Percentiles rank a stretch among this genome's conserved stretches.
phyloP scores from a whole-genome alignment of 2,113 vertebrate species.

The Amazona vittata region DNA sequence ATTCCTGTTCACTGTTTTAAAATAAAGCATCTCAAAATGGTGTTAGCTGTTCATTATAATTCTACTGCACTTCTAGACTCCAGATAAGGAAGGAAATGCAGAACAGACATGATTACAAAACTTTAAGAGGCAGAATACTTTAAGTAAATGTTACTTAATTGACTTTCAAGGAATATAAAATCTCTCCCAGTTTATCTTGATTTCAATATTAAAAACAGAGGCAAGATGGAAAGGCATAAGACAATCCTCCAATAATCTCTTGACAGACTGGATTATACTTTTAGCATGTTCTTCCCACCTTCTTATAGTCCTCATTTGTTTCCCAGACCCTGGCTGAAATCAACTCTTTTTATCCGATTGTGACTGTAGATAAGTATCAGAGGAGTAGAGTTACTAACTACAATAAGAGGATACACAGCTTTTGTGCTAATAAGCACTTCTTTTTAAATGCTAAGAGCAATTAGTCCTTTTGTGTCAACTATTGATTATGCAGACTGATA shows the following conservation, averaged over 20 bases:
- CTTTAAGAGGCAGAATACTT: background rate
- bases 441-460: slow-evolving; percentile 63
- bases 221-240: background rate
- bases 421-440: slow-evolving; percentile 59
- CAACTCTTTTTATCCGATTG: slow-evolving; percentile 5
- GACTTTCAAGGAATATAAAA: background rate
- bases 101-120: background rate
- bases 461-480: slow-evolving; percentile 65
- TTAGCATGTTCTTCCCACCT: background rate
- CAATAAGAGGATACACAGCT: slow-evolving; percentile 55
- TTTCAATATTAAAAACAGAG: background rate
- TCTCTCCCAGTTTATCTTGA: background rate
- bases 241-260: background rate
- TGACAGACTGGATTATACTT: background rate
- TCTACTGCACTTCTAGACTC: background rate
- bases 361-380: slow-evolving; percentile 9
- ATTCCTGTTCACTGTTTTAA: slow-evolving; percentile 42
- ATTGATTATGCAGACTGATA: slow-evolving; percentile 62
- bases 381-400: slow-evolving; percentile 7
- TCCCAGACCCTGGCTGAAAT: background rate
- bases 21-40: slow-evolving; percentile 12
- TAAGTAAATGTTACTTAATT: background rate
- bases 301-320: background rate
- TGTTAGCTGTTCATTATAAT: background rate
- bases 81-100: slow-evolving; percentile 1